Conservation (phyloP, 2,113 vertebrate species). For the Dendropsophus ebraccatus region DNA sequence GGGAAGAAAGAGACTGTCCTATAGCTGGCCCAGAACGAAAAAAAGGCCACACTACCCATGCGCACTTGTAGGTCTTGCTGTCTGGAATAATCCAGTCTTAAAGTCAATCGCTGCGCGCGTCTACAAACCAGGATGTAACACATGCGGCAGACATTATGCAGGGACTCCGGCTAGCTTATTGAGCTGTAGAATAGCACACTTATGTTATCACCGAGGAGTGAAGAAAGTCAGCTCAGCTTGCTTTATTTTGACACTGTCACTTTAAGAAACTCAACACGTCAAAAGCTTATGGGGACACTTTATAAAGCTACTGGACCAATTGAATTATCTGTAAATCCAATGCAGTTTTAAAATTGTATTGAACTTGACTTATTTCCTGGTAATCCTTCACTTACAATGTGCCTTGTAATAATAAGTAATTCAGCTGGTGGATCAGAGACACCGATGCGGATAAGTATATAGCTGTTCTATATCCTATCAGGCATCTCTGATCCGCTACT, state of each 20-base stretch:
- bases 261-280: too few species aligned
- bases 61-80: slow-evolving; percentile 70
- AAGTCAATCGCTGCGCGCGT: not conserved
- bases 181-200: not conserved
- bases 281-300: too few species aligned
- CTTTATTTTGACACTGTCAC: too few species aligned
- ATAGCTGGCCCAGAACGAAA: slow-evolving; percentile 75
- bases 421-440: too few species aligned
- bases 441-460: too few species aligned
- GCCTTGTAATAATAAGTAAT: not conserved
- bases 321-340: not conserved
- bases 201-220: not conserved
- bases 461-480: too few species aligned
- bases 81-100: not conserved
- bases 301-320: not conserved
- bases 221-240: not conserved
- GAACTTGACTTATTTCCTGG: not conserved
- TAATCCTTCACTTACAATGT: not conserved
- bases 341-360: not conserved
- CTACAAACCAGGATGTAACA: not conserved
- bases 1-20: slow-evolving; percentile 86
- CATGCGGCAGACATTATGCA: not conserved
- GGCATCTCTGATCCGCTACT: too few species aligned
- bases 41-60: slow-evolving; percentile 55
- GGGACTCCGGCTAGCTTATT: not conserved